Evolutionary conservation across 1,140 invertebrate genomes (phyloP).

Genomic region (Mactra quadrangularis): DNA sequence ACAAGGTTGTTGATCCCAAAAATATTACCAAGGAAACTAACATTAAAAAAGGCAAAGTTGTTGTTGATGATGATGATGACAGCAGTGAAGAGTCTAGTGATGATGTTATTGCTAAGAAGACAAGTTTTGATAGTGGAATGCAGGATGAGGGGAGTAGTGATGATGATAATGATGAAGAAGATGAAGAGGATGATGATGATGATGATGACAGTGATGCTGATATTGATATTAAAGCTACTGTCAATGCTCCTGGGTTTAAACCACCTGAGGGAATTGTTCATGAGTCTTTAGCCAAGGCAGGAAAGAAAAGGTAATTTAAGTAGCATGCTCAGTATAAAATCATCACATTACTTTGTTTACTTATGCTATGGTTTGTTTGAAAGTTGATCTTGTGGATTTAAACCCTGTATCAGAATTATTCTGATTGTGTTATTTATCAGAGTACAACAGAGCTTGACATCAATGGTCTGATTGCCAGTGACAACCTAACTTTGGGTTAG

Average conservation of each 20-base stretch:
- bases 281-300: constrained; percentile 38
- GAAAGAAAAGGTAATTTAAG: constrained; percentile 34
- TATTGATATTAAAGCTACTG: neutral
- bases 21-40: neutral
- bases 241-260: constrained; percentile 20
- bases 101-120: neutral
- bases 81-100: constrained; percentile 3
- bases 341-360: no score
- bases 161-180: constrained; percentile 11
- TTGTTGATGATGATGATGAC: constrained; percentile 10
- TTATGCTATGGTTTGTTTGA: no score
- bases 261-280: constrained; percentile 56
- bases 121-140: neutral
- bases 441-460: no score
- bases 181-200: neutral
- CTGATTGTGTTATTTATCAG: no score
- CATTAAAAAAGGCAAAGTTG: neutral
- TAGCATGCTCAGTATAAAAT: no score
- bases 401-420: no score
- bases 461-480: no score
- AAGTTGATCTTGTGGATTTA: no score
- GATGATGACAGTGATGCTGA: neutral
- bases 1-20: neutral
- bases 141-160: neutral
- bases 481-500: no score